phyloP scores from a whole-genome alignment of 2,797 vertebrate genomes.

The Buphagus erythrorhynchus region DNA sequence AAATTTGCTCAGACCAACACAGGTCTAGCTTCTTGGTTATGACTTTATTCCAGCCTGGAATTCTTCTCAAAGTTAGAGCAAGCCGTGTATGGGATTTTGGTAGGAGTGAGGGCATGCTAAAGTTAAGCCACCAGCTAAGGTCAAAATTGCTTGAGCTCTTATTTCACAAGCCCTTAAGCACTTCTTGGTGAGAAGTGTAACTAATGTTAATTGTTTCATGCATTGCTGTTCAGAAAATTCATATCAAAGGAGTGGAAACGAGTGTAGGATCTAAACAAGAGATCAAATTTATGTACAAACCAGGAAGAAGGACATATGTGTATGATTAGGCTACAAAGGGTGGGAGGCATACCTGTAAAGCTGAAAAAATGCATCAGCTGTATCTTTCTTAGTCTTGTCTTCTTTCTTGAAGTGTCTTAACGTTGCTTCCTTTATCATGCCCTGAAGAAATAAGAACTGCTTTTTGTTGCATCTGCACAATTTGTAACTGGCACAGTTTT shows the following conservation, averaged over 20 bases:
- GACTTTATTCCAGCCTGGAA: neutral
- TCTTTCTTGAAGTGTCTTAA: neutral
- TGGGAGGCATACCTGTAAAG: neutral
- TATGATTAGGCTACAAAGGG: neutral
- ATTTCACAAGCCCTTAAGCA: neutral
- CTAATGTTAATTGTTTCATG: neutral
- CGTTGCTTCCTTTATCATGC: neutral
- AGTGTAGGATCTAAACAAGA: neutral
- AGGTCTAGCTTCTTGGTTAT: neutral
- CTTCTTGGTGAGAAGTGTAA: neutral
- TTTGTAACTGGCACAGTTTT: neutral
- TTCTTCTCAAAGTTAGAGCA: neutral
- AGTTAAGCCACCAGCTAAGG: neutral
- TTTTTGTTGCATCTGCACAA: neutral
- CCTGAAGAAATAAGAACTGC: neutral
- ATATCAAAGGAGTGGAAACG: rapidly evolving
- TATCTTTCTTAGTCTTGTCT: neutral
- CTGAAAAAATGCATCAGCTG: neutral
- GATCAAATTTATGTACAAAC: neutral
- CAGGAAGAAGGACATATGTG: neutral
- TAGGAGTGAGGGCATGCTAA: neutral
- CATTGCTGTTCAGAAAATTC: neutral
- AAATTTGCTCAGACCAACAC: neutral
- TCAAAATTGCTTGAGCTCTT: neutral
- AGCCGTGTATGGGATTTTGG: neutral